Evolutionary conservation across 2,113 vertebrate genomes (phyloP), one percentile per base, ranked within the genome.

Genomic region (Ramphastos sulfuratus): DNA sequence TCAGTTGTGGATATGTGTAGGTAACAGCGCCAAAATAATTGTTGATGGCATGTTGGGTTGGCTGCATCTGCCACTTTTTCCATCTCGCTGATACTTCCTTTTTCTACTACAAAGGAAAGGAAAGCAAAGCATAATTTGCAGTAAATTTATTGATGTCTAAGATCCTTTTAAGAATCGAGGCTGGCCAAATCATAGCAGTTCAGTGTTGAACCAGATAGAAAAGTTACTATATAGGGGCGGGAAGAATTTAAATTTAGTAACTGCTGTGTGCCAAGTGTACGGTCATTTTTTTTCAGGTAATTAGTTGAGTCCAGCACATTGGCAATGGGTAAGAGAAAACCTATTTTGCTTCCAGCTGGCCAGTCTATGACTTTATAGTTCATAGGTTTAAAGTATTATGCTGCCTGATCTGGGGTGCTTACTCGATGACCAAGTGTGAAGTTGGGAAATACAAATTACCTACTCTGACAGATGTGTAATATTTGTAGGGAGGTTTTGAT

Each of bases 241-340:
- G 87, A 95, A 81, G 71, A 95, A 72, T 94, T 92, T 94, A 95
- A 96, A 95, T 95, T 95, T 95, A 92, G 87, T 77, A 92, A 75
- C 66, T 92, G 71, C 30, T 66, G 15, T 50, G 46, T 87, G 92
- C 94, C 94, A 95, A 94, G 46, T 55, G 91, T 76, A 87, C 7
- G 94, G 85, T 96, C 55, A 94, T 95, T 96, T 92, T 95, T 93
- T 90, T 95, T 95, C 39, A 94, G 87, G 89, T 93, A 95, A 91
- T 80, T 85, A 39, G 66, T 89, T 82, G 71, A 96, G 74, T 87
- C 74, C 85, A 94, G 84, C 89, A 94, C 63, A 87, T 70, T 95
- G 95, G 94, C 87, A 96, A 70, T 39, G 55, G 84, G 71, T 61
- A 85, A 94, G 39, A 90, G 81, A 93, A 95, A 95, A 95, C 35